Evolutionary conservation across 2,113 vertebrate genomes (phyloP).

Genomic region (Trichomycterus rosablanca): DNA sequence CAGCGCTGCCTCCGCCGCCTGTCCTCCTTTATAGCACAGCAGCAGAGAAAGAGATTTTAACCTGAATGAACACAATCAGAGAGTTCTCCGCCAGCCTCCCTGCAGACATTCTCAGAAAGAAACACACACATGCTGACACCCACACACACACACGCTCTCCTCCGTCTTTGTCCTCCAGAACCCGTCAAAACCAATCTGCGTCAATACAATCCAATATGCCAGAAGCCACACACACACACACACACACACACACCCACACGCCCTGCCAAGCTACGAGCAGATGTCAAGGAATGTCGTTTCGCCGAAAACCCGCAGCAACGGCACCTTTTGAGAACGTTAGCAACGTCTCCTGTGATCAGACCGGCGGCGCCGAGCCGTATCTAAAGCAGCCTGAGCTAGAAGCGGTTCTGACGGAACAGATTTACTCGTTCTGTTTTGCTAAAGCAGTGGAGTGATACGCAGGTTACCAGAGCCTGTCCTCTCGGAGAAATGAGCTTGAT

Average conservation of each 20-base stretch:
- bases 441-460: background rate
- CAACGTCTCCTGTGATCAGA: slow-evolving; percentile 39
- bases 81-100: slow-evolving; percentile 5
- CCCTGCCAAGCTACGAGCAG: background rate
- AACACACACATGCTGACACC: slow-evolving; percentile 13
- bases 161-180: slow-evolving; percentile 32
- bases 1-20: slow-evolving; percentile 13
- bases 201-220: slow-evolving; percentile 43
- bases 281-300: slow-evolving; percentile 31
- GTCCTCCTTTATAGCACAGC: slow-evolving; percentile 11
- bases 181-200: slow-evolving; percentile 50
- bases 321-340: slow-evolving; percentile 19
- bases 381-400: no score
- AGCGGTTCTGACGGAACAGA: slow-evolving; percentile 38
- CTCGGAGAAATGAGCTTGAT: background rate
- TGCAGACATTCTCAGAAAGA: slow-evolving; percentile 12
- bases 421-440: slow-evolving; percentile 30
- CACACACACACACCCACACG: slow-evolving; percentile 16
- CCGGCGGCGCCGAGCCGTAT: slow-evolving; percentile 2
- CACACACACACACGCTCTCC: slow-evolving; percentile 7
- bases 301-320: slow-evolving; percentile 28
- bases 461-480: background rate
- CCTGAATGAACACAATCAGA: slow-evolving; percentile 13
- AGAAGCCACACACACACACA: slow-evolving; percentile 25
- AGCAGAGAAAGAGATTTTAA: slow-evolving; percentile 24